Conservation (phyloP, 1,140 invertebrate species). For the Drosophila seguyi region DNA sequence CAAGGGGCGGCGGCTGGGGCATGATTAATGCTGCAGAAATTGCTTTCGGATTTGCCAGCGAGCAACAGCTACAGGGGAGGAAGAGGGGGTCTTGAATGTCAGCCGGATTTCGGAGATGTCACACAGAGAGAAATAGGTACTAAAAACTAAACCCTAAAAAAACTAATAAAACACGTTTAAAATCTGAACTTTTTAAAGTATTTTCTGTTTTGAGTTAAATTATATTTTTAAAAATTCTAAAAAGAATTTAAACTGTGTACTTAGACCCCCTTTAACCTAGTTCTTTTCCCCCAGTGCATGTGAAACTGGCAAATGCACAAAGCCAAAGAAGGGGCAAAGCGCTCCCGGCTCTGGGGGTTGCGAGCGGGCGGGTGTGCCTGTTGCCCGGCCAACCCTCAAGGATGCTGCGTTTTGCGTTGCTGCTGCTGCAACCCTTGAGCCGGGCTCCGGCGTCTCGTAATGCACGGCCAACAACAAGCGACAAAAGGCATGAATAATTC, state of each 20-base stretch:
- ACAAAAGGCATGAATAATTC: slow-evolving; percentile 73
- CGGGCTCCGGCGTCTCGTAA: slow-evolving; percentile 18
- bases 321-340: slow-evolving; percentile 10
- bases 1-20: slow-evolving; percentile 15
- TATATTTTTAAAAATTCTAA: neutral
- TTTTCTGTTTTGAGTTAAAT: neutral
- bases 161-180: too few relatives aligned
- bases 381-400: slow-evolving; percentile 66
- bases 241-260: neutral
- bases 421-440: slow-evolving; percentile 49
- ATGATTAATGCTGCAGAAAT: slow-evolving; percentile 80
- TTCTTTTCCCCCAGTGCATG: slow-evolving; percentile 6
- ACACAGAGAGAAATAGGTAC: slow-evolving; percentile 13
- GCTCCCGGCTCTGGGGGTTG: neutral
- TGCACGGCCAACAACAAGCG: slow-evolving; percentile 41
- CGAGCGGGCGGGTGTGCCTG: slow-evolving; percentile 45
- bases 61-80: slow-evolving; percentile 40
- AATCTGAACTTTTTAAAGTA: neutral
- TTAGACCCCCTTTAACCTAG: neutral
- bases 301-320: slow-evolving; percentile 66
- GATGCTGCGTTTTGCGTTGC: slow-evolving; percentile 29
- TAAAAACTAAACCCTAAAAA: rapidly evolving
- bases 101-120: slow-evolving; percentile 23
- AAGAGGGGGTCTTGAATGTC: slow-evolving; percentile 1
- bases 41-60: slow-evolving; percentile 67